Evolutionary conservation across 2,797 vertebrate genomes (phyloP).

Genomic region (Phalanger gymnotis): DNA sequence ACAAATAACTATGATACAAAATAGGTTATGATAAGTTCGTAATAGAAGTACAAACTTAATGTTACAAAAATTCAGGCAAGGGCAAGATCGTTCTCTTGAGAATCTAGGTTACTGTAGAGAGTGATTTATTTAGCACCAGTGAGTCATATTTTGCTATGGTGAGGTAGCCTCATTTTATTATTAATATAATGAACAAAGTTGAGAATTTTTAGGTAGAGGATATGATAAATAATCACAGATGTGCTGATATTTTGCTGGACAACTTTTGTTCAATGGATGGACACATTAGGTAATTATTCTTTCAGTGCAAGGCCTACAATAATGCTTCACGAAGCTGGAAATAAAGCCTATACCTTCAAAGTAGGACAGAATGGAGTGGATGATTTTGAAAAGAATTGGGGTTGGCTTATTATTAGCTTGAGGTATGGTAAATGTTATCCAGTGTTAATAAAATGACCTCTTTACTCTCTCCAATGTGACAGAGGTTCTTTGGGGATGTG

Average conservation of each 20-base stretch:
- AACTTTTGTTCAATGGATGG: constrained; percentile 7
- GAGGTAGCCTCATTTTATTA: constrained; percentile 10
- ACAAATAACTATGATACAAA: background rate
- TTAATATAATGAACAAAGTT: constrained; percentile 31
- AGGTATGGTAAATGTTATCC: too few relatives aligned
- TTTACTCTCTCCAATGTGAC: background rate
- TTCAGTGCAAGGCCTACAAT: background rate
- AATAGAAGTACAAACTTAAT: background rate
- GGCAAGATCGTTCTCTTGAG: background rate
- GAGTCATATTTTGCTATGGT: constrained; percentile 17
- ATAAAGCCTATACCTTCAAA: background rate
- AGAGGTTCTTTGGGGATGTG: background rate
- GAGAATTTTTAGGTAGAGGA: background rate
- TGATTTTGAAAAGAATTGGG: background rate
- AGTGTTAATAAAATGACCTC: background rate
- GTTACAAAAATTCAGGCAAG: background rate
- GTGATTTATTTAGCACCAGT: constrained; percentile 35
- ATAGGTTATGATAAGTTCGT: background rate
- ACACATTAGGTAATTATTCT: background rate
- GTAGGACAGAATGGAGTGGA: background rate
- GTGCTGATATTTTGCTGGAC: constrained; percentile 4
- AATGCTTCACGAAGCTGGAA: background rate
- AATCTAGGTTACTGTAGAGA: background rate
- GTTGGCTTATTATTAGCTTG: background rate
- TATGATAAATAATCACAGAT: background rate